Percentiles rank a stretch among this genome's conserved stretches.
These are phyloP conservation scores for Hirtodrosophila trivittata DNA, from an alignment of 2,888 invertebrate genomes.

Conservation along the genomic window DNA sequence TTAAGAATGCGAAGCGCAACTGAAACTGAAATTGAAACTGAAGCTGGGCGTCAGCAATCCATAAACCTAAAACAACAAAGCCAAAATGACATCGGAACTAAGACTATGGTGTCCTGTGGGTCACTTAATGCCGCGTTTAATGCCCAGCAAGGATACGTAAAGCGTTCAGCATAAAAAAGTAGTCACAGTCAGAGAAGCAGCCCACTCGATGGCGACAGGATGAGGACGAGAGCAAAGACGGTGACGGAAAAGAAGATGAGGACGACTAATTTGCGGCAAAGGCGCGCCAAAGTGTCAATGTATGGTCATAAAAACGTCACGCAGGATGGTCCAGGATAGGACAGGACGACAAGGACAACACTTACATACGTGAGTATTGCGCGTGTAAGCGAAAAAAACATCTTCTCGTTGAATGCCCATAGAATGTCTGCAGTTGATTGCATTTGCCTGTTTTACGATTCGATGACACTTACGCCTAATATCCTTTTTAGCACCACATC, in stretches of 20 bases:
- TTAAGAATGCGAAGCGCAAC: constrained; percentile 24
- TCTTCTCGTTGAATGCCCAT: constrained; percentile 7
- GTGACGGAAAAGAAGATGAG: constrained; percentile 9
- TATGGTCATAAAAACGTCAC: constrained; percentile 62
- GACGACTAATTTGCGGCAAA: constrained; percentile 69
- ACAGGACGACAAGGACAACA: constrained; percentile 30
- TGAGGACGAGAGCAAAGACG: not conserved
- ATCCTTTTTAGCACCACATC: constrained; percentile 68
- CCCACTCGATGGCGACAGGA: constrained; percentile 38
- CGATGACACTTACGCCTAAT: constrained; percentile 73
- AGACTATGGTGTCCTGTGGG: constrained; percentile 28
- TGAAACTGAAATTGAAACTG: constrained; percentile 7
- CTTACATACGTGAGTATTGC: constrained; percentile 61
- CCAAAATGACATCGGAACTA: constrained; percentile 44
- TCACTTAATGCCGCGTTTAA: constrained; percentile 68
- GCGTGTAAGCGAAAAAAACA: constrained; percentile 71
- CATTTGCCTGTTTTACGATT: constrained; percentile 73
- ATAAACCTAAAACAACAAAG: constrained; percentile 59
- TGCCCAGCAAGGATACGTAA: constrained; percentile 60
- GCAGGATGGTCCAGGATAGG: constrained; percentile 5
- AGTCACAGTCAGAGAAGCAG: constrained; percentile 27
- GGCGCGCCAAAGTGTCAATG: constrained; percentile 67
- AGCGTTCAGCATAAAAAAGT: constrained; percentile 75
- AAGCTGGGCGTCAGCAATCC: constrained; percentile 41
- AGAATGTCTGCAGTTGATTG: constrained; percentile 76